Evolutionary conservation across 2,888 invertebrate genomes (phyloP), one percentile per base, ranked within the genome.

Genomic region (Gari tellinella): DNA sequence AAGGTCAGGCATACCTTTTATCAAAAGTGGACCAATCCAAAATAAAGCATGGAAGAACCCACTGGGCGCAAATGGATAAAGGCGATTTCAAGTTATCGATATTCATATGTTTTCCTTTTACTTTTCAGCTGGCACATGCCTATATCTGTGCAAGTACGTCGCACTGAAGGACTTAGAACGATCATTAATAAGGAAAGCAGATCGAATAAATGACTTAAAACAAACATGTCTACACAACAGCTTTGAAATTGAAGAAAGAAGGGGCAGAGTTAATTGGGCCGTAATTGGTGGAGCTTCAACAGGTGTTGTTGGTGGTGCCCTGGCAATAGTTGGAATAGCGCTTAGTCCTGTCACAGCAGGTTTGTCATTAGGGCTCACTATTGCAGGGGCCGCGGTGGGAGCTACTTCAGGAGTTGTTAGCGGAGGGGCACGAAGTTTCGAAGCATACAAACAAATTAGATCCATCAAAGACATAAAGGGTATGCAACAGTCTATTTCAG

Each of bases 261-360:
- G 64, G 15, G 40, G 26, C n/a, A 41, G 2, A 1, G 46, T 64
- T 23, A 64, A 55, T 37, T 48, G 40, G 48, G 19, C 56, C 8
- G 49, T 64, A 3, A 56, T 64, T 38, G 49, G 46, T 14, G 46
- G 64, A n/a, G 57, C 69, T 1, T 51, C 58, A 14, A n/a, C 40
- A 8, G 58, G 69, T 3, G 40, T 70, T 14, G 48, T 63, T 17
- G 52, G 58, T 41, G 69, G 69, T 14, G 69, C 45, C 5, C 38
- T 70, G 2, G 31, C 58, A 15, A 58, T 70, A 17, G 58, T 58
- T 0, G 69, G 69, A 14, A 3, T 64, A 37, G 45, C 48, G 7
- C 57, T 63, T 5, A 48, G 46, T 7, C 69, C 69, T 19, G 38
- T 70, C 41, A 70, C 58, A 37, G 46, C 63, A 21, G 69, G 69